A percentile compares a stretch with the other conserved stretches of the same genome.
Evolutionary conservation across 2,888 invertebrate genomes (phyloP).

Genomic region (Limnephilus lunatus): DNA sequence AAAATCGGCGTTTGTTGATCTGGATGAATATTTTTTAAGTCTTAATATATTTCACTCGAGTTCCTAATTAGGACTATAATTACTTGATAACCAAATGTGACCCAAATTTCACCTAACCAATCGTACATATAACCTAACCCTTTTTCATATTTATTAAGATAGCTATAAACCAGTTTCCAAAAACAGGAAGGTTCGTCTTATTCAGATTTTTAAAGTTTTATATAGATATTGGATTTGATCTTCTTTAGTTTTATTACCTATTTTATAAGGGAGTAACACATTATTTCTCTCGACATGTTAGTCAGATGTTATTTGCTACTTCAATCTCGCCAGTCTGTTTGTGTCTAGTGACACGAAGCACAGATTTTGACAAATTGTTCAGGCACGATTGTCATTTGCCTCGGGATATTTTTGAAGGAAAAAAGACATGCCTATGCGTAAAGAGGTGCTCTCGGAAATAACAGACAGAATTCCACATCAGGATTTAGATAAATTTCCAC

Average conservation of each 20-base stretch:
- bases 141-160: no score
- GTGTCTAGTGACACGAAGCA: not conserved
- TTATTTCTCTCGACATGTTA: conserved; percentile 11
- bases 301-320: conserved; percentile 16
- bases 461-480: not conserved
- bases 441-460: not conserved
- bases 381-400: conserved; percentile 34
- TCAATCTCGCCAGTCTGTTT: conserved; percentile 38
- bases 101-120: not conserved
- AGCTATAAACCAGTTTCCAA: no score
- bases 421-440: not conserved
- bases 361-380: conserved; percentile 41
- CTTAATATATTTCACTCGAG: no score
- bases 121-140: not conserved
- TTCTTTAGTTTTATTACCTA: not conserved
- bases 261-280: not conserved
- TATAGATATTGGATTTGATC: not conserved
- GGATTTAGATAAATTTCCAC: not conserved
- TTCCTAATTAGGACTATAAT: no score
- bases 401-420: not conserved
- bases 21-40: no score
- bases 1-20: no score
- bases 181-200: no score
- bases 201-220: not conserved
- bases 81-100: no score